A percentile compares a stretch with the other conserved stretches of the same genome.
Conservation (phyloP, 2,113 vertebrate species). For the Copsychus sechellarum region DNA sequence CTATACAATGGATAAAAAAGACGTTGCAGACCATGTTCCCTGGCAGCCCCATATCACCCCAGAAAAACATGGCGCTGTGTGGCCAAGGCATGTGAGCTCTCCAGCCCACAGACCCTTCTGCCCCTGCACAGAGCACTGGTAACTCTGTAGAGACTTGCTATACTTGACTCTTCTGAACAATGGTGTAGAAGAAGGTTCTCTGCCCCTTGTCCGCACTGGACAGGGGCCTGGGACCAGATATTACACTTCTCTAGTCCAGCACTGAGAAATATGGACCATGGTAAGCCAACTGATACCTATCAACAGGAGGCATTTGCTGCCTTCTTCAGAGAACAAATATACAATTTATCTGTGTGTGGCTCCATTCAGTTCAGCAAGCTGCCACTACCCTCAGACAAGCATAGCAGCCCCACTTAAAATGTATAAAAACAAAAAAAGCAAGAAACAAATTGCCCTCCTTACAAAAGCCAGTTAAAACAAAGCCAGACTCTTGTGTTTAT, state of each 20-base stretch:
- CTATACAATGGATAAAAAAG: background rate
- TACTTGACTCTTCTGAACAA: background rate
- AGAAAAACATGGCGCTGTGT: background rate
- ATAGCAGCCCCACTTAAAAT: background rate
- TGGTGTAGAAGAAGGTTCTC: background rate
- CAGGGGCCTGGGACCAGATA: background rate
- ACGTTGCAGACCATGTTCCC: background rate
- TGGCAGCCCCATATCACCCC: accelerated
- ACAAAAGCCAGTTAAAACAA: background rate
- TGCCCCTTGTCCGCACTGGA: background rate
- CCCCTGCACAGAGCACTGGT: background rate
- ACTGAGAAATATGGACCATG: background rate
- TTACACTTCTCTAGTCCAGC: background rate
- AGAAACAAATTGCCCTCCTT: background rate
- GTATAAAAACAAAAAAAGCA: background rate
- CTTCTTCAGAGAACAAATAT: background rate
- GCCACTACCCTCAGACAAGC: background rate
- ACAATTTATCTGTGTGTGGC: background rate
- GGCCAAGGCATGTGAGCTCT: background rate
- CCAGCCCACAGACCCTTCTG: background rate
- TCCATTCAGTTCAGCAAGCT: background rate
- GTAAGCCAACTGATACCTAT: background rate
- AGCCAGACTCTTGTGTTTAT: background rate
- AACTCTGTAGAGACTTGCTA: background rate
- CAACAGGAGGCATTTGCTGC: background rate